A percentile compares a stretch with the other conserved stretches of the same genome.
phyloP scores from a whole-genome alignment of 2,797 vertebrate genomes.

The Staurois parvus region DNA sequence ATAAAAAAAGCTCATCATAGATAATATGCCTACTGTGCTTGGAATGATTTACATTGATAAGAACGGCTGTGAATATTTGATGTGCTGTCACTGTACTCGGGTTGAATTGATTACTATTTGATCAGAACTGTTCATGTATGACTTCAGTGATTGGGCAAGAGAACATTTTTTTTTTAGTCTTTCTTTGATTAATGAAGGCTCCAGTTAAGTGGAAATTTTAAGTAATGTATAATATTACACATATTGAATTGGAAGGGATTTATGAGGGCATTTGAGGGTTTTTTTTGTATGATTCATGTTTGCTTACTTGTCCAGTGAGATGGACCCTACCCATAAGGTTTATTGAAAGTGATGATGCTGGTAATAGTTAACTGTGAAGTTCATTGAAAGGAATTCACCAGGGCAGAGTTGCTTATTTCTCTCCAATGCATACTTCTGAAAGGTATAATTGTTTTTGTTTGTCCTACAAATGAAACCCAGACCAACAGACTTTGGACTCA shows the following conservation, averaged over 20 bases:
- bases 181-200: background rate
- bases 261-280: no score
- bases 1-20: conserved; percentile 38
- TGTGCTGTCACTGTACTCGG: conserved; percentile 7
- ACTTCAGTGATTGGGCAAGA: background rate
- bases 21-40: conserved; percentile 42
- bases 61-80: background rate
- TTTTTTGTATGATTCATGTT: background rate
- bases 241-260: background rate
- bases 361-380: no score
- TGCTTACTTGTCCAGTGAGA: no score
- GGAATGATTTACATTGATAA: conserved; percentile 29
- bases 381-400: no score
- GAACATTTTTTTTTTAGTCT: background rate
- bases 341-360: no score
- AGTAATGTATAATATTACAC: background rate
- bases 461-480: no score
- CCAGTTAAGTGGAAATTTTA: background rate
- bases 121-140: background rate
- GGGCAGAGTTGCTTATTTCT: no score
- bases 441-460: no score
- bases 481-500: no score
- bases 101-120: background rate
- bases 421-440: no score
- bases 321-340: no score